Evolutionary conservation across 2,888 invertebrate species (phyloP), one percentile per base, ranked within the genome.

Genomic region (Kryphioiulus occultus): DNA sequence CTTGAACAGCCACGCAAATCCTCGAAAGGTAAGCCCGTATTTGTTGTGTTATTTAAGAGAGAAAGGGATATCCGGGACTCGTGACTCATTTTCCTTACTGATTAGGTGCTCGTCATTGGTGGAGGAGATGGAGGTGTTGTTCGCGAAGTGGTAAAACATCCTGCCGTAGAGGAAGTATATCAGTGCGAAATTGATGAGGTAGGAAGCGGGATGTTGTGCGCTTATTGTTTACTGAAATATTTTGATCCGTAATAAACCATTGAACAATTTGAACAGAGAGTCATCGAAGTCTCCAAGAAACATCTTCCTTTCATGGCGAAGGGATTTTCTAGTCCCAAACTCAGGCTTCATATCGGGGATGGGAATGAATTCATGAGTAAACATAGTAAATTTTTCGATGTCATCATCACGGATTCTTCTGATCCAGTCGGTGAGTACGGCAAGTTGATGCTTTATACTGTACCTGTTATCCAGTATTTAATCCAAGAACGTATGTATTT

Each of bases 41-140:
- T 15, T 88, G 30, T 35, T 17, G 12, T n/a, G 15, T 0, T 15
- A 12, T 53, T 19, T 53, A n/a, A n/a, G 9, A 32, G 78, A 15
- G 0, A 59, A 22, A 26, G 3, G n/a, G 2, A n/a, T 4, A n/a
- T 53, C n/a, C n/a, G n/a, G 9, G 53, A 84, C n/a, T n/a, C 32
- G 42, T 53, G 10, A 19, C 39, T 22, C 12, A 19, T 19, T 68
- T 68, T 35, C 68, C 42, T 15, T 88, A 42, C 87, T 88, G 89
- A 90, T 0, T 89, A 95, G 95, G 94, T 98, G 2, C 93, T 99
- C 47, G 97, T 99, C 89, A 97, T 99, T 30, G 99, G 99, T 0
- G 99, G 99, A 0, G 99, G 99, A 0, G 99, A 99, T 92, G 99
- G 99, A 0, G 99, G 99, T 0, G 98, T 99, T 5, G 97, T 98